Base-by-base conservation (phyloP, 2,888 invertebrate species). In the Cephus spinipes region DNA sequence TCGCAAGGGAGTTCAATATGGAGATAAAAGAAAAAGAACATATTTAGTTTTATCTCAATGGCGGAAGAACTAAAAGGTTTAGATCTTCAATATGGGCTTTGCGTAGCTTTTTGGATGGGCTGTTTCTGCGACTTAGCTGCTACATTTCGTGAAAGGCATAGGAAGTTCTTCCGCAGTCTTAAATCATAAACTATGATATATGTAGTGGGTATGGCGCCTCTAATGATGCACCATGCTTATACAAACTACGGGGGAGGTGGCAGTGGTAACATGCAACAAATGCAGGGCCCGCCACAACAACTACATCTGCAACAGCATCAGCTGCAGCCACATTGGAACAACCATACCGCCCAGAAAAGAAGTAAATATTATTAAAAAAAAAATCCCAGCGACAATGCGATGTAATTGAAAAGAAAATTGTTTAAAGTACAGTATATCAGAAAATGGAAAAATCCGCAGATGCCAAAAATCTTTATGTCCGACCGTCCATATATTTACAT, bases 161-260 rank as follows among this genome's bases (percentile, higher is more conserved):
- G 83, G 80, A 77, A 82, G 80, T 84, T 83, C 82, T 83, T 83
- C 84, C 85, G 85, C 83, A 87, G 83, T 89, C 85, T 88, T 83
- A 89, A 88, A 86, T 88, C 79, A 87, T 87, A 86, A 89, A 89
- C 83, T 85, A 83, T 86, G 83, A 86, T 86, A 82, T 81, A 86
- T 88, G 90, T 92, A 92, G 92, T 92, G 92, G 90, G 92, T 91
- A 92, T 92, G 91, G 91, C 91, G 90, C 91, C 91, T 91, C 88
- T 92, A 91, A 91, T 92, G 92, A 92, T 93, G 92, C 92, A 92
- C 92, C 92, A 92, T 91, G 92, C 93, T 93, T 93, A 92, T 93
- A 92, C 92, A 92, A 92, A 93, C 93, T 93, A 93, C 92, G 93
- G 93, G 91, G 92, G 93, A 92, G 92, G 92, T 91, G 92, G 92